phyloP scores from a whole-genome alignment of 2,113 vertebrate genomes.

The Trogon surrucura region DNA sequence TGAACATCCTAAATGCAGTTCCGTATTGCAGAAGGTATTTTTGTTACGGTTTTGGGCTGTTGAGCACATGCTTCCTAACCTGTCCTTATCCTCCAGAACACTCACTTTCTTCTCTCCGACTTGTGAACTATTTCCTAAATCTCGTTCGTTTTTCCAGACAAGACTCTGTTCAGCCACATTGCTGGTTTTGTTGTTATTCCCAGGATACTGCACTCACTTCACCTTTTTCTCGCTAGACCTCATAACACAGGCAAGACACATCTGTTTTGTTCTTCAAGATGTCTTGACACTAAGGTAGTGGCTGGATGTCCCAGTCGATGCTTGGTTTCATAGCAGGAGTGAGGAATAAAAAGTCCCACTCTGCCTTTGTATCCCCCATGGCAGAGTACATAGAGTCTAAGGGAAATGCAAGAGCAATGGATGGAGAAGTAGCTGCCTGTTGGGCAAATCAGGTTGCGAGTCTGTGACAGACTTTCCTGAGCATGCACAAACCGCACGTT shows the following conservation, averaged over 20 bases:
- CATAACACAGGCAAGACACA: not conserved
- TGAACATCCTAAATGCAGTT: not conserved
- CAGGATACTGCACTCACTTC: not conserved
- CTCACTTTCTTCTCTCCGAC: not conserved
- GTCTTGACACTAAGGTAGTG: not conserved
- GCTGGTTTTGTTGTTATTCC: not conserved
- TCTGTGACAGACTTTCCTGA: not conserved
- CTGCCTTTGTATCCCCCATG: not conserved
- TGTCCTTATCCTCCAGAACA: not conserved
- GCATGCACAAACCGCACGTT: not conserved
- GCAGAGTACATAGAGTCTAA: not conserved
- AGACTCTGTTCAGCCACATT: not conserved
- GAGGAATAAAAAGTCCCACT: not conserved
- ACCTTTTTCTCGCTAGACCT: not conserved
- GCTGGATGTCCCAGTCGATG: not conserved
- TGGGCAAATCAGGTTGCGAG: not conserved
- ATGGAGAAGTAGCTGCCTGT: not conserved
- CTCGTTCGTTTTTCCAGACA: not conserved
- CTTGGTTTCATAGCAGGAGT: not conserved
- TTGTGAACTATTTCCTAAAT: not conserved
- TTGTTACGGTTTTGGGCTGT: not conserved
- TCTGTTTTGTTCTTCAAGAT: not conserved
- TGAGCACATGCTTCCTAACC: not conserved
- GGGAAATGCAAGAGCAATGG: not conserved
- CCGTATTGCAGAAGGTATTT: not conserved